Evolutionary conservation across 2,888 invertebrate species (phyloP).

Genomic region (Phaedon cochleariae): DNA sequence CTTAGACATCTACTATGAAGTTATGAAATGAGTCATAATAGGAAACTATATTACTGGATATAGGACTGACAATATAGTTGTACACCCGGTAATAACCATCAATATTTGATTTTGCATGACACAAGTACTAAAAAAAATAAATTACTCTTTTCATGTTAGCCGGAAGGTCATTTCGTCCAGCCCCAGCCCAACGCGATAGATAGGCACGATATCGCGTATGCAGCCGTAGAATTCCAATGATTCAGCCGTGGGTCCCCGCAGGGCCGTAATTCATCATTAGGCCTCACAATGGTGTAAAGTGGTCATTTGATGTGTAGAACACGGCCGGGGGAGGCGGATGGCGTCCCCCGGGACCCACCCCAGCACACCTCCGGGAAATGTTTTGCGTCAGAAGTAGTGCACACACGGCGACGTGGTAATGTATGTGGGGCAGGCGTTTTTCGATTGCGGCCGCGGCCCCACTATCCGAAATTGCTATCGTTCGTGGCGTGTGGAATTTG

Average conservation of each 20-base stretch:
- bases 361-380: conserved; percentile 57
- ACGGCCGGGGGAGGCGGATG: conserved; percentile 47
- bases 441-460: no score
- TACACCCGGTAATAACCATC: no score
- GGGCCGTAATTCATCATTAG: conserved; percentile 66
- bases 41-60: no score
- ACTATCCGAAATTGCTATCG: not conserved
- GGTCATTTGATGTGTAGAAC: conserved; percentile 65
- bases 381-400: conserved; percentile 34
- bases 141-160: no score
- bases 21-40: no score
- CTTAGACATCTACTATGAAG: no score
- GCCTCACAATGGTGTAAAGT: conserved; percentile 63
- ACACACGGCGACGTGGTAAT: not conserved
- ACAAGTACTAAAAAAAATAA: no score
- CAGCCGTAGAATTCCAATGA: conserved; percentile 60
- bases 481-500: no score
- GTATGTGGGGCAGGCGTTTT: not conserved
- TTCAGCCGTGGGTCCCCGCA: conserved; percentile 61
- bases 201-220: conserved; percentile 32
- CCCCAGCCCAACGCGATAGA: no score
- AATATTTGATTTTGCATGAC: no score
- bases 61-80: no score
- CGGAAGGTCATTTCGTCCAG: no score
- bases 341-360: conserved; percentile 33